Conservation (phyloP, 2,888 invertebrate genomes). For the Tetranychus piercei region DNA sequence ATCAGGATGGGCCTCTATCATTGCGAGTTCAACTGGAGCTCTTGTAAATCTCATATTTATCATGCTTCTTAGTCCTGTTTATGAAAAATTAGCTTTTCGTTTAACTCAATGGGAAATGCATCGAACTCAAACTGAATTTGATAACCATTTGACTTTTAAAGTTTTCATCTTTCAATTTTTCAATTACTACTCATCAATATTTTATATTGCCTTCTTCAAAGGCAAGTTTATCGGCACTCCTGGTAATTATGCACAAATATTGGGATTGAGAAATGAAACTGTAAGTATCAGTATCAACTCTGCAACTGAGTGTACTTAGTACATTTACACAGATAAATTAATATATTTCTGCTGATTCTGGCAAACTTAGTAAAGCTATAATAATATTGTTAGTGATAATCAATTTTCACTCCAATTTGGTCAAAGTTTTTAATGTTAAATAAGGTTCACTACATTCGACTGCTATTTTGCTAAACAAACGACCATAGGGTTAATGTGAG, state of each 20-base stretch:
- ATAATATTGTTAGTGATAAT: too few species aligned
- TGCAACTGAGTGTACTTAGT: too few species aligned
- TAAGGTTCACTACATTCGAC: too few species aligned
- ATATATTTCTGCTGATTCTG: too few species aligned
- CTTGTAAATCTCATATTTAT: constrained; percentile 41
- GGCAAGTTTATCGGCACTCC: constrained; percentile 40
- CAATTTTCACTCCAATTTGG: too few species aligned
- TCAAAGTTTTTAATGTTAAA: too few species aligned
- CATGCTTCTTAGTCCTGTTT: constrained; percentile 39
- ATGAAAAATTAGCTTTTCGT: constrained; percentile 39
- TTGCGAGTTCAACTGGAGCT: constrained; percentile 39
- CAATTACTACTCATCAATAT: constrained; percentile 43
- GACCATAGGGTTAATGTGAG: too few species aligned
- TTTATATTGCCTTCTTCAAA: constrained; percentile 45
- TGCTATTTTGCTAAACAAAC: too few species aligned
- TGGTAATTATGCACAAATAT: constrained; percentile 28
- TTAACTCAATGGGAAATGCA: constrained; percentile 41
- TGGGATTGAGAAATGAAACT: constrained; percentile 40
- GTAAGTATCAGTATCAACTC: constrained; percentile 30
- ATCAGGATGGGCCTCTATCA: constrained; percentile 36
- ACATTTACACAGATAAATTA: too few species aligned
- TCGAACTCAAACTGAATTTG: constrained; percentile 42
- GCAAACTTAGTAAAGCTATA: too few species aligned
- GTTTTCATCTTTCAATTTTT: constrained; percentile 44
- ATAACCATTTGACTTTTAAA: constrained; percentile 43